Percentiles rank a stretch among this genome's conserved stretches.
Conservation (phyloP, 2,888 invertebrate species). For the Allacma fusca region DNA sequence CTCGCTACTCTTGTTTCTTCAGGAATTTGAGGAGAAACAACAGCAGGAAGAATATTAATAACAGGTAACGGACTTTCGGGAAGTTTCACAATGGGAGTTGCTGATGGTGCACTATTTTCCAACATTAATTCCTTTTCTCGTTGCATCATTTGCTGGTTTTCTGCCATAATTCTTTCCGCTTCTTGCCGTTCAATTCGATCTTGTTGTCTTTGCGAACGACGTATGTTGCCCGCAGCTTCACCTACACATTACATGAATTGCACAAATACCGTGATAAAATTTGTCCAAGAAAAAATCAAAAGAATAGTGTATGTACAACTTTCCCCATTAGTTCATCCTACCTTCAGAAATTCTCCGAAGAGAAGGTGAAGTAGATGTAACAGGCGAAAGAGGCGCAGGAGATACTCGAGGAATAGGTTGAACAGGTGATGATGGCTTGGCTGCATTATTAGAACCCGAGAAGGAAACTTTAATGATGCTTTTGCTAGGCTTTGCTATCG, state of each 20-base stretch:
- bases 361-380: neutral
- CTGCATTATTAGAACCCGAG: neutral
- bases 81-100: neutral
- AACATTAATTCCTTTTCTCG: conserved; percentile 62
- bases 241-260: conserved; percentile 32
- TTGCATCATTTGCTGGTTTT: conserved; percentile 63
- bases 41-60: neutral
- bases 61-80: neutral
- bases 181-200: conserved; percentile 63
- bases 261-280: too few species aligned
- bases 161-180: conserved; percentile 63
- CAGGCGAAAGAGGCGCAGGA: neutral
- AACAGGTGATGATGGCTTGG: neutral
- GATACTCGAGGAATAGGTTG: neutral
- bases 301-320: too few species aligned
- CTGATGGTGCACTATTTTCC: conserved; percentile 19
- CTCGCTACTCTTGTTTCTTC: neutral
- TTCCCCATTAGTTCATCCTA: too few species aligned
- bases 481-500: neutral
- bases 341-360: conserved; percentile 8
- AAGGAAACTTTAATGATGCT: neutral
- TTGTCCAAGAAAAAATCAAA: too few species aligned
- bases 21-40: neutral
- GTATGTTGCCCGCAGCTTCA: conserved; percentile 53
- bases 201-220: conserved; percentile 63